phyloP scores from a whole-genome alignment of 2,113 vertebrate species.

The Gavia stellata region DNA sequence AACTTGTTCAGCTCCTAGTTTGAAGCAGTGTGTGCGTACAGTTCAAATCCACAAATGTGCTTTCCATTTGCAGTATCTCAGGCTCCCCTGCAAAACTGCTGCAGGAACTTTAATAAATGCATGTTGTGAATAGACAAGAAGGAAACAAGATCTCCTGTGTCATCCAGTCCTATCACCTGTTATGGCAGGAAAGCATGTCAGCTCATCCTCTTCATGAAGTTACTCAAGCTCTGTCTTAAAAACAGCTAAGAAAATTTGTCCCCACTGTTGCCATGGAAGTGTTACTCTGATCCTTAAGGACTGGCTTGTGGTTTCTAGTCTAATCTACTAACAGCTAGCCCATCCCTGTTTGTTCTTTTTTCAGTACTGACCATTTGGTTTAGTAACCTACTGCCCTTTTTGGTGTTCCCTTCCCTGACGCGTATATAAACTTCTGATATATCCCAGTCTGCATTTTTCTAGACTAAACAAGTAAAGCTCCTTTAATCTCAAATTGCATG shows the following conservation, averaged over 20 bases:
- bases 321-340: not conserved
- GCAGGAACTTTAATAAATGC: not conserved
- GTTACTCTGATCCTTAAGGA: not conserved
- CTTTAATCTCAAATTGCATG: not conserved
- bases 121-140: not conserved
- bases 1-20: not conserved
- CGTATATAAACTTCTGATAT: not conserved
- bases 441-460: not conserved
- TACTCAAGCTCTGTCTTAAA: not conserved
- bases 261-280: not conserved
- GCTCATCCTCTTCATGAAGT: not conserved
- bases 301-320: not conserved
- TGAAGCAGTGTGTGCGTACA: not conserved
- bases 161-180: not conserved
- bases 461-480: constrained; percentile 4
- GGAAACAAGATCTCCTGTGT: not conserved
- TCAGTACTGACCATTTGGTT: not conserved
- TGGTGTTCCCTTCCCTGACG: not conserved
- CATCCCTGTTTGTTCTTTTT: not conserved
- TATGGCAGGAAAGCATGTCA: not conserved
- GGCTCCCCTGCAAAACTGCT: not conserved
- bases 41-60: not conserved
- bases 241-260: not conserved
- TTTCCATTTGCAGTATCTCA: not conserved
- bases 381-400: not conserved